Base-by-base conservation (phyloP, 92 coral and sea anemone genomes). In the Phenganax stokvisi region DNA sequence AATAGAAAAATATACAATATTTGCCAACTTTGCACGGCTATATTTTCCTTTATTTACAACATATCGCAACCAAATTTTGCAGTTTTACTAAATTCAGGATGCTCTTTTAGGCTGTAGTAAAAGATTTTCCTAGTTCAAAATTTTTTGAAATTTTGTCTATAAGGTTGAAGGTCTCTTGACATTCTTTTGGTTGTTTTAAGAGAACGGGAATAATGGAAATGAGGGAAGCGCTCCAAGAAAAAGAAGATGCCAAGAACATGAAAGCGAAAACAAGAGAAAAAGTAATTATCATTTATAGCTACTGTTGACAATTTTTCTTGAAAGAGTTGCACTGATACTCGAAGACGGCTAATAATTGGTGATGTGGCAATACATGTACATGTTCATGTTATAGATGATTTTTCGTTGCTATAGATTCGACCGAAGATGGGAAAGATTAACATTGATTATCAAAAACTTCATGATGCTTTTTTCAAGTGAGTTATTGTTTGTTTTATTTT, bases 371-470 rank as follows among this genome's bases (percentile, higher is more conserved):
- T 9, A 59, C 7, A 81, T 8, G 51, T 81, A 12, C 54, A 13
- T 6, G 47, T 78, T 69, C 16, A n/a, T n/a, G n/a, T n/a, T n/a
- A n/a, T n/a, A n/a, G n/a, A 20, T 57, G 30, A 72, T 15, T 85
- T 79, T 72, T 81, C 30, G 47, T 44, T 82, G 47, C 67, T 80
- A 37, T 80, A 94, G 98, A 90, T 94, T 75, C 88, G 98, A 75
- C 98, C 98, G 25, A 94, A 96, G 77, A 96, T 96, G 99, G 99
- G 99, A 28, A 96, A 96, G 85, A 96, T 96, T 72, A 90, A 96
- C 68, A 96, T 96, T 9, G 99, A 96, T 71, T 96, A 96, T 75
- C 97, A 96, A 77, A 96, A 96, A 80, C 97, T 96, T 62, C 99
- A 96, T 20, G 99, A 96, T 80, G 99, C 99, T 0, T 96, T 96